phyloP scores from a whole-genome alignment of 2,888 invertebrate species.

The Crematogaster levior region DNA sequence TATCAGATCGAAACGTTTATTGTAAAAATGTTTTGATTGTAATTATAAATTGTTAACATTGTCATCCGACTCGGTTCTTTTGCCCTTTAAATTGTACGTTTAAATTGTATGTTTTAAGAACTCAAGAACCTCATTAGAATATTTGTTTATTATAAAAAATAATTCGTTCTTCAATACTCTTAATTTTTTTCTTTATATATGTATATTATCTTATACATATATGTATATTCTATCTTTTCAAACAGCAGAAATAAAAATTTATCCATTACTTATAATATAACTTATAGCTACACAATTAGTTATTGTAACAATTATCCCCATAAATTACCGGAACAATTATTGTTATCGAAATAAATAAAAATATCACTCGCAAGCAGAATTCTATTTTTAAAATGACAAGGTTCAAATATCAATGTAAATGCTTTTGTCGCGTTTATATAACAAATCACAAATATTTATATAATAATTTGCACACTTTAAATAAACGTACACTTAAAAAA shows the following conservation, averaged over 20 bases:
- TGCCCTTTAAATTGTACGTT: no score
- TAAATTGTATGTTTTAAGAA: no score
- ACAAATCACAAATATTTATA: neutral
- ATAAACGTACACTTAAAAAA: neutral
- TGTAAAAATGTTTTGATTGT: no score
- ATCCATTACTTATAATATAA: neutral
- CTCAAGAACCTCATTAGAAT: no score
- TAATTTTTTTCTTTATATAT: no score
- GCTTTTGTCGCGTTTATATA: neutral
- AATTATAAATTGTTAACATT: no score
- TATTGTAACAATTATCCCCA: neutral
- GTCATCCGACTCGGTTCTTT: no score
- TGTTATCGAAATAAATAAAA: neutral
- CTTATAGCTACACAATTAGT: neutral
- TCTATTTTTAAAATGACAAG: neutral
- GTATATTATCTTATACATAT: no score
- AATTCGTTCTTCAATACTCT: neutral
- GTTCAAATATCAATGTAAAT: neutral
- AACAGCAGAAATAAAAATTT: neutral
- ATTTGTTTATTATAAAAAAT: no score
- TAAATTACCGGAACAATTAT: neutral
- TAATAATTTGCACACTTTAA: neutral
- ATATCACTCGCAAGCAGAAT: neutral
- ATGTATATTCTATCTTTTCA: neutral
- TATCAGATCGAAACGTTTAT: no score